Evolutionary conservation across 2,797 vertebrate species (phyloP), one percentile per base, ranked within the genome.

Genomic region (Propithecus perrieri): DNA sequence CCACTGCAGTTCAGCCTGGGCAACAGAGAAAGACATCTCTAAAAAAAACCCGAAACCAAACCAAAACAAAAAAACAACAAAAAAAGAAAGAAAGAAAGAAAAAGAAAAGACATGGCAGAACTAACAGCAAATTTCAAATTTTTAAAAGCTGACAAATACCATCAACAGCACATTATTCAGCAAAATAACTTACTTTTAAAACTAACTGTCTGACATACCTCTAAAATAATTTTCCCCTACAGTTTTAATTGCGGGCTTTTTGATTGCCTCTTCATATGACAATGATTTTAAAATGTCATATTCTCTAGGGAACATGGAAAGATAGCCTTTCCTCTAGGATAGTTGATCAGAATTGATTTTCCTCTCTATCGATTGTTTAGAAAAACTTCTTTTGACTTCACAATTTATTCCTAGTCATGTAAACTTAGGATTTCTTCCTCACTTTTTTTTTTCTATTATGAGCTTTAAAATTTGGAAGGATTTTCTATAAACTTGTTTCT

Each of bases 131-230:
- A 33, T 76, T 67, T 94, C 46, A 72, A 72, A 71, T 53, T 89
- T 76, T 74, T 53, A 92, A 94, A 92, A 83, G 15, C 38, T 89
- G 53, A 83, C 33, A 67, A 90, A 94, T 84, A 65, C 10, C 71
- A 65, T 41, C 85, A 92, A 41, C 2, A 93, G 28, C 24, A 72
- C 5, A 48, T 85, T 95, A 33, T 38, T 53, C 10, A 74, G 74
- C 89, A 93, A 94, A 67, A 79, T 33, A 71, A 33, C 14, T 10
- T 69, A 76, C 55, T 79, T 65, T 86, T 38, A 78, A 96, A 67
- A 57, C 12, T 6, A 61, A 33, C 17, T 85, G 41, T 41, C 28
- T 84, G 33, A 48, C 22, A 63, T 53, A 41, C 35, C 22, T 75
- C 67, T 89, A 67, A 72, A 74, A 78, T 18, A 71, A 7, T 55